Base-by-base conservation (phyloP, 30 jellyfish, hydroid and myxozoan species). In the Aurelia sp. region DNA sequence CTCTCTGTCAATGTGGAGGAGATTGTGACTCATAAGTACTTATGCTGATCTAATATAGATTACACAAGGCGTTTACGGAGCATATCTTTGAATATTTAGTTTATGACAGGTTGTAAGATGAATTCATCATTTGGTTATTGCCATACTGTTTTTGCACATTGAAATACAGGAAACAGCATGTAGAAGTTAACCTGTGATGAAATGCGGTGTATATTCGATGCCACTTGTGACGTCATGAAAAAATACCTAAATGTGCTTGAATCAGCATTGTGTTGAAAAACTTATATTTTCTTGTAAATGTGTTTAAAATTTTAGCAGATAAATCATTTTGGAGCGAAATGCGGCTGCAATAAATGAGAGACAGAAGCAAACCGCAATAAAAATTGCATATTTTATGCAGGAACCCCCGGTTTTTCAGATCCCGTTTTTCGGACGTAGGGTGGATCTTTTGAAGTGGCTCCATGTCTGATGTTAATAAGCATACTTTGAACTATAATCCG, bases 1-100 rank as follows among this genome's bases (percentile, higher is more conserved):
- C 75, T 63, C 75, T 63, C 75, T 63, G 75, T 63, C 75, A 63
- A 63, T 63, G 33, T 13, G 75, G 75, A 63, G 75, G 75, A 63
- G 75, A 63, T 4, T 63, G 75, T 63, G 4, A 63, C 4, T 63
- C 33, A 40, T 63, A 63, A 63, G 27, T 63, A 63, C 75, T 63
- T 2, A 63, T 3, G 3, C 2, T 63, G 75, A 63, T 18, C 75
- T 18, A 27, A 27, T 27, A 27, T 27, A 27, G 33, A 27, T 27
- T 27, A 27, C 2, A 27, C 33, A 27, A 27, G 33, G 2, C 33
- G 2, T 2, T 27, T 27, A 27, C 75, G 75, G 41, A 18, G 33
- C 33, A 27, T n/a, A n/a, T n/a, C n/a, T n/a, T n/a, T n/a, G n/a
- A n/a, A 27, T 27, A 27, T 27, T 27, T 27, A 27, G 33, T 27